phyloP scores from a whole-genome alignment of 2,888 invertebrate species.

The Chymomyza fuscimana region DNA sequence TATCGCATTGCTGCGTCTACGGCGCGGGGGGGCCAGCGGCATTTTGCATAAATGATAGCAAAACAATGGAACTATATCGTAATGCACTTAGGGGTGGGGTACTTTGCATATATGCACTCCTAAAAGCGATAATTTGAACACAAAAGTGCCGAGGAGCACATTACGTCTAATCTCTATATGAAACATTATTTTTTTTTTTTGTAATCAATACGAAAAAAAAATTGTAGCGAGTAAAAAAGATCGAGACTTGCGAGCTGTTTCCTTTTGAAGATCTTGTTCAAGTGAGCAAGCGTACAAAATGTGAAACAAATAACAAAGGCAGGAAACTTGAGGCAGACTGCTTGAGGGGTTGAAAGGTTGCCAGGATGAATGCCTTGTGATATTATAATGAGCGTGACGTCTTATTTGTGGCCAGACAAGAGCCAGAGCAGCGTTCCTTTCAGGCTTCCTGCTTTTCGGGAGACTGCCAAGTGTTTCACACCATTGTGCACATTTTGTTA shows the following conservation, averaged over 20 bases:
- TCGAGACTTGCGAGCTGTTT: not conserved
- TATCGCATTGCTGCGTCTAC: conserved; percentile 49
- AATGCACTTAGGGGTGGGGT: conserved; percentile 16
- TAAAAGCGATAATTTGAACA: conserved; percentile 62
- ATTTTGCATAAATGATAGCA: conserved; percentile 69
- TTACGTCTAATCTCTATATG: conserved; percentile 58
- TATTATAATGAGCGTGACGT: conserved; percentile 64
- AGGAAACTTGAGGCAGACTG: not conserved
- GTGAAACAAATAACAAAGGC: conserved; percentile 67
- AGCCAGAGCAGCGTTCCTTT: not conserved
- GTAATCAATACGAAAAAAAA: conserved; percentile 57
- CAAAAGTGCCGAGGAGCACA: conserved; percentile 28
- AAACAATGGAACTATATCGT: conserved; percentile 67
- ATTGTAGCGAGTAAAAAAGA: not conserved
- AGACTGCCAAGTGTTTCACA: conserved; percentile 1
- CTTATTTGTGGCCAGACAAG: conserved; percentile 39
- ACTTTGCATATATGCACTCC: conserved; percentile 47
- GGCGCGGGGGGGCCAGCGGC: conserved; percentile 20
- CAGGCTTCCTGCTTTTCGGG: too few relatives aligned
- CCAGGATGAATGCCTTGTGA: not conserved
- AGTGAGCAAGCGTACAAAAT: conserved; percentile 62
- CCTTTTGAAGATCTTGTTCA: conserved; percentile 53
- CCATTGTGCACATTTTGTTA: conserved; percentile 46
- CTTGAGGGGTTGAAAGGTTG: conserved; percentile 30
- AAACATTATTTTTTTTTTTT: conserved; percentile 5